Evolutionary conservation across 2,797 vertebrate genomes (phyloP).

Genomic region (Sebastes itinus): DNA sequence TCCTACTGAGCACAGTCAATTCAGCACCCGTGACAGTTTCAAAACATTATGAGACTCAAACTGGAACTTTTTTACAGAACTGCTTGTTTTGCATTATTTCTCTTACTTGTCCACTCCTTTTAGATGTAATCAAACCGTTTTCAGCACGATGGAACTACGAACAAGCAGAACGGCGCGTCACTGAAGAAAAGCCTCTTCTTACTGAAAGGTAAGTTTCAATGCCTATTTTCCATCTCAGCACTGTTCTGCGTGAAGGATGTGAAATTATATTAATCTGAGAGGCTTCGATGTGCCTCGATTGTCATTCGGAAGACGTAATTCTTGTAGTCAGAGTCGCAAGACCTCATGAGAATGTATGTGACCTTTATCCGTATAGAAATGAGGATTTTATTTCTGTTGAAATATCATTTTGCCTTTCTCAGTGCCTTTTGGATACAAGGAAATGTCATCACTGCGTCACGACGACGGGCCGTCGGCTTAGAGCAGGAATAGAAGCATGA

Average conservation of each 20-base stretch:
- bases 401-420: neutral
- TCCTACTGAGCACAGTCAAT: neutral
- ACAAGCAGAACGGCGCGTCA: conserved; percentile 42
- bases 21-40: neutral
- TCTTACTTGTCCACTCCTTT: conserved; percentile 1
- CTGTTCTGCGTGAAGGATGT: conserved; percentile 7
- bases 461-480: neutral
- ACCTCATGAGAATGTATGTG: conserved; percentile 24
- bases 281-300: neutral
- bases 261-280: neutral
- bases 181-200: conserved; percentile 56
- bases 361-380: neutral
- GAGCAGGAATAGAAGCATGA: neutral
- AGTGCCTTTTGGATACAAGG: neutral
- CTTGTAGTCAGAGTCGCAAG: neutral
- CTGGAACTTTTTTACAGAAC: neutral
- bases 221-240: conserved; percentile 53
- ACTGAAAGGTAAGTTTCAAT: conserved; percentile 52
- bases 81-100: neutral
- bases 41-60: neutral
- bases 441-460: neutral
- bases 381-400: neutral
- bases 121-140: neutral
- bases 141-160: neutral
- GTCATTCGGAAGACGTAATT: neutral